Conservation (phyloP, 1,140 invertebrate genomes). For the Calycopis cecrops region DNA sequence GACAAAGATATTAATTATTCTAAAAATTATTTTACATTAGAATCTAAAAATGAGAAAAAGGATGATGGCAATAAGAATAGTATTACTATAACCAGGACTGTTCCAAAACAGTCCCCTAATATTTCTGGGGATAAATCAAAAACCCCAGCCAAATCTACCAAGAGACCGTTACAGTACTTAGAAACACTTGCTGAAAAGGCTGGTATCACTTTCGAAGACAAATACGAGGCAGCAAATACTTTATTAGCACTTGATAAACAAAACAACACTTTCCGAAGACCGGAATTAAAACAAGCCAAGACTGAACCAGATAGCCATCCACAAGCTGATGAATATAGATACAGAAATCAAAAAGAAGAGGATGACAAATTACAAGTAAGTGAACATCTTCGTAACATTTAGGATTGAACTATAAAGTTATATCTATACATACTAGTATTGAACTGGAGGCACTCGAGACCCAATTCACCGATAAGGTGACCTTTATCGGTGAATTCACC, state of each 20-base stretch:
- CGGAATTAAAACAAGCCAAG: conserved; percentile 58
- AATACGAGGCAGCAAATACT: conserved; percentile 79
- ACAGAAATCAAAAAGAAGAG: conserved; percentile 63
- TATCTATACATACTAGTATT: too few relatives aligned
- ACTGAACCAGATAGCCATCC: conserved; percentile 48
- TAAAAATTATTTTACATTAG: conserved; percentile 65
- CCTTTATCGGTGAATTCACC: too few relatives aligned
- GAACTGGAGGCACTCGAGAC: too few relatives aligned
- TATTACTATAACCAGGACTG: conserved; percentile 64
- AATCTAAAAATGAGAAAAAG: conserved; percentile 65
- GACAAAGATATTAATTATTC: conserved; percentile 60
- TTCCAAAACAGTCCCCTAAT: conserved; percentile 51
- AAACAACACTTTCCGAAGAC: conserved; percentile 52
- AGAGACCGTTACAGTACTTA: conserved; percentile 78
- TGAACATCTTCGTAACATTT: not conserved
- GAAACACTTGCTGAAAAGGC: conserved; percentile 81
- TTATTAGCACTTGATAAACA: conserved; percentile 74
- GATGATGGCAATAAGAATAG: conserved; percentile 62
- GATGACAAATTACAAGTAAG: conserved; percentile 64
- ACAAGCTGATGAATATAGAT: conserved; percentile 54
- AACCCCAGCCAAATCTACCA: conserved; percentile 39
- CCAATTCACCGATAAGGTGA: too few relatives aligned
- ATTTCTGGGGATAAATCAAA: conserved; percentile 48
- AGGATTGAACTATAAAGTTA: too few relatives aligned
- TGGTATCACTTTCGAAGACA: conserved; percentile 80